phyloP scores from a whole-genome alignment of 2,888 invertebrate species.

The Mylabris sibirica region DNA sequence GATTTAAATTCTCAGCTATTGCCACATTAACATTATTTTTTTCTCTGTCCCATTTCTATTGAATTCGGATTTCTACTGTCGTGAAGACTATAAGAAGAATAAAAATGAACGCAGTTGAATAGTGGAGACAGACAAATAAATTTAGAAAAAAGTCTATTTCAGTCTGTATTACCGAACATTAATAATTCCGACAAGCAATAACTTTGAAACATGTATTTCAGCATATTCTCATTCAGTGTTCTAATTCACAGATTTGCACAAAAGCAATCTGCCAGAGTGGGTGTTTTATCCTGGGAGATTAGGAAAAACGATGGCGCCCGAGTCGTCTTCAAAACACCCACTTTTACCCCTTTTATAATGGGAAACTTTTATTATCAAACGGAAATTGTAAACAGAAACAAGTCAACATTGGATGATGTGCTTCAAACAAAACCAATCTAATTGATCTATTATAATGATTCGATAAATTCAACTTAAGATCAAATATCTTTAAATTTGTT shows the following conservation, averaged over 20 bases:
- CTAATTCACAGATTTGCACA: constrained; percentile 48
- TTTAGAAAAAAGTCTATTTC: constrained; percentile 56
- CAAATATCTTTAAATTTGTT: background rate
- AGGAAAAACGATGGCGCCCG: constrained; percentile 36
- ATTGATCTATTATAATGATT: background rate
- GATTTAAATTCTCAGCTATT: background rate
- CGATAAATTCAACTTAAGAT: background rate
- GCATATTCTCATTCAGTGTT: constrained; percentile 52
- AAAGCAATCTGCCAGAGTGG: constrained; percentile 47
- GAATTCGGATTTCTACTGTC: background rate
- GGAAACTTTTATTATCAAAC: constrained; percentile 20
- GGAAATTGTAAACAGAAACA: constrained; percentile 1
- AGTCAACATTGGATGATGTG: background rate
- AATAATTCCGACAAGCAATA: constrained; percentile 57
- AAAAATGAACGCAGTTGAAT: background rate
- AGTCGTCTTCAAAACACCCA: background rate
- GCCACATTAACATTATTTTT: background rate
- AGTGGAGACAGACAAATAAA: constrained; percentile 51
- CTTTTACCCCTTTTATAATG: constrained; percentile 28
- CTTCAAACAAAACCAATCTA: background rate
- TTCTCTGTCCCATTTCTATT: background rate
- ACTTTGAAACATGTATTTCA: constrained; percentile 55
- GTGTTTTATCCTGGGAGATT: constrained; percentile 42
- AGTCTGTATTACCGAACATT: constrained; percentile 57
- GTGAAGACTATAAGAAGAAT: too few species aligned